Conservation (phyloP, 2,888 invertebrate species). For the Entomobrya proxima region DNA sequence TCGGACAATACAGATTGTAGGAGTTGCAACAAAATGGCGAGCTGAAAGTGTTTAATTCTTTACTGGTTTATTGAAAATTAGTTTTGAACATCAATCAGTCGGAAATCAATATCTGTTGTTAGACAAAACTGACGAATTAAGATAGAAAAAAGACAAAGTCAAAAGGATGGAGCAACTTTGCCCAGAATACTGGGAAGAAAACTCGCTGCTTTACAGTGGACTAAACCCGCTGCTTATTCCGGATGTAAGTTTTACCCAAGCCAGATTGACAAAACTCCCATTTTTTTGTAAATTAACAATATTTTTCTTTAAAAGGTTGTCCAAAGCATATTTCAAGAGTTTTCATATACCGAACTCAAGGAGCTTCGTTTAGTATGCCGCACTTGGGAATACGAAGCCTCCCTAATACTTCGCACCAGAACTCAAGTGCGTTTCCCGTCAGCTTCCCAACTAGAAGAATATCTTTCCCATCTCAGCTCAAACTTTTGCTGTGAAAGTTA, state of each 20-base stretch:
- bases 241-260: slow-evolving; percentile 64
- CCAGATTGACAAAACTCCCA: not conserved
- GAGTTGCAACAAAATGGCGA: no score
- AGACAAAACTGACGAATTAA: no score
- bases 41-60: no score
- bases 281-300: not conserved
- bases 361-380: slow-evolving; percentile 58
- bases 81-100: no score
- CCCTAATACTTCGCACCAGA: slow-evolving; percentile 37
- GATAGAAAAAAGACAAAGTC: no score
- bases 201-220: slow-evolving; percentile 33
- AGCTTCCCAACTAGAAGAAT: slow-evolving; percentile 22
- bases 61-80: no score
- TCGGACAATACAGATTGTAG: no score
- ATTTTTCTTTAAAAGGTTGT: slow-evolving; percentile 48
- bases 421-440: slow-evolving; percentile 65
- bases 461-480: slow-evolving; percentile 33
- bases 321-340: slow-evolving; percentile 52
- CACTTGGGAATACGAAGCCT: slow-evolving; percentile 69
- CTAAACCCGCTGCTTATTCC: slow-evolving; percentile 67
- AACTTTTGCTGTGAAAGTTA: slow-evolving; percentile 68
- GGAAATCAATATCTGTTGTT: no score
- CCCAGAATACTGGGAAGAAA: slow-evolving; percentile 36
- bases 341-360: slow-evolving; percentile 66
- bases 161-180: not conserved